Evolutionary conservation across 2,888 invertebrate genomes (phyloP).

Genomic region (Dolichopus griseipennis): DNA sequence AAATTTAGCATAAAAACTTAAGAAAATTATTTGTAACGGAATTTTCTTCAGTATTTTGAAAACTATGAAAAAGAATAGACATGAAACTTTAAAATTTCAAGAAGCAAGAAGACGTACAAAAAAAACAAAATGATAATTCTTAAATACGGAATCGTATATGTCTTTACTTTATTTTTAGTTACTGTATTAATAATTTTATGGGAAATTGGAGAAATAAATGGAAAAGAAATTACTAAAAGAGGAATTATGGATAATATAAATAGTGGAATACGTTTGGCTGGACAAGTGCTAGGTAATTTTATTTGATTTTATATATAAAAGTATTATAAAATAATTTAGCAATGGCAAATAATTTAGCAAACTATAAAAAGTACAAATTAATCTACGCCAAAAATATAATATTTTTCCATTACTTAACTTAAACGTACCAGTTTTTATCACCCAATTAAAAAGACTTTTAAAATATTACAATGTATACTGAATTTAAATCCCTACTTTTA

Average conservation of each 20-base stretch:
- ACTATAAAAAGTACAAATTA: no score
- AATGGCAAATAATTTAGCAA: no score
- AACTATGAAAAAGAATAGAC: neutral
- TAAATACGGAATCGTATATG: constrained; percentile 16
- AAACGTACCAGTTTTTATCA: no score
- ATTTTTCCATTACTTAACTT: no score
- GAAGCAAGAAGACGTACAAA: neutral
- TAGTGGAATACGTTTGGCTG: constrained; percentile 37
- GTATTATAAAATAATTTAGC: no score
- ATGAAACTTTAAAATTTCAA: neutral
- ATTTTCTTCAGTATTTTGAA: neutral
- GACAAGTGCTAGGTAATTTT: constrained; percentile 37
- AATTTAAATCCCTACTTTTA: constrained; percentile 17
- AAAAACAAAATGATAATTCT: constrained; percentile 17
- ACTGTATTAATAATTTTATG: constrained; percentile 19
- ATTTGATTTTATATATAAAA: constrained; percentile 2
- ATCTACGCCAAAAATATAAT: no score
- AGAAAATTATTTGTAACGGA: neutral
- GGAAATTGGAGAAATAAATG: constrained; percentile 14
- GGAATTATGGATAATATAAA: constrained; percentile 39
- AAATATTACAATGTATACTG: no score
- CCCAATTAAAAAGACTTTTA: no score
- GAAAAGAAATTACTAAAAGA: constrained; percentile 25
- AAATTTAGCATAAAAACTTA: neutral
- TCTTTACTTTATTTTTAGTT: constrained; percentile 18